Evolutionary conservation across 53 echinoderm and acorn worm genomes (phyloP), one percentile per base, ranked within the genome.

Genomic region (Echinometra lucunter): DNA sequence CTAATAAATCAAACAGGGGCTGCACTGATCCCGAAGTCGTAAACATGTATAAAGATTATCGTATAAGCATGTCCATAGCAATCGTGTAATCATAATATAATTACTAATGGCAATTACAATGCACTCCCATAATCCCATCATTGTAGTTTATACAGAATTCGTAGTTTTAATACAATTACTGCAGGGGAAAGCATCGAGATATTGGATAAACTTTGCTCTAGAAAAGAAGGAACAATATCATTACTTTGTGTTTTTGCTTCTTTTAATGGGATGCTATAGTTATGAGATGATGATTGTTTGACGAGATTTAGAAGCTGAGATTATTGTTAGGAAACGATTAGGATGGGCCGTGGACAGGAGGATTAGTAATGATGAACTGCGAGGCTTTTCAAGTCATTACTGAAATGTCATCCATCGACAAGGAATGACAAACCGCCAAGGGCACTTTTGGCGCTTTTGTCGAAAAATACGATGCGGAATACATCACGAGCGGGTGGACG

Each of bases 391-490:
- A 93, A 93, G 93, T 75, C 93, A 80, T 93, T 58, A 93, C 93
- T 75, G 80, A 93, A 93, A 93, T 93, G 93, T 93, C 93, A 93
- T 93, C 93, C 80, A 25, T 80, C 78, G 81, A 53, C 92, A 70
- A 70, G 67, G 30, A 92, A 60, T 90, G 58, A 70, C 80, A 80
- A 80, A 57, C 23, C 81, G 93, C 93, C 93, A 57, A 28, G 53
- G 81, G 93, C 93, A 35, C 57, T 93, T 92, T 93, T 93, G 81
- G 78, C 93, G 93, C 93, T 93, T 93, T 93, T 93, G 92, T 92
- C 92, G 69, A 34, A 88, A 83, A 88, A 88, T 49, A 67, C 57
- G 92, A 70, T 27, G 69, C 69, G 53, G 28, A 69, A 92, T 92
- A 72, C 92, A 70, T 92, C 72, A 92, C 27, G 16, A 70, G 72